phyloP scores from a whole-genome alignment of 2,797 vertebrate species.

The Schizopygopsis malacanthus region DNA sequence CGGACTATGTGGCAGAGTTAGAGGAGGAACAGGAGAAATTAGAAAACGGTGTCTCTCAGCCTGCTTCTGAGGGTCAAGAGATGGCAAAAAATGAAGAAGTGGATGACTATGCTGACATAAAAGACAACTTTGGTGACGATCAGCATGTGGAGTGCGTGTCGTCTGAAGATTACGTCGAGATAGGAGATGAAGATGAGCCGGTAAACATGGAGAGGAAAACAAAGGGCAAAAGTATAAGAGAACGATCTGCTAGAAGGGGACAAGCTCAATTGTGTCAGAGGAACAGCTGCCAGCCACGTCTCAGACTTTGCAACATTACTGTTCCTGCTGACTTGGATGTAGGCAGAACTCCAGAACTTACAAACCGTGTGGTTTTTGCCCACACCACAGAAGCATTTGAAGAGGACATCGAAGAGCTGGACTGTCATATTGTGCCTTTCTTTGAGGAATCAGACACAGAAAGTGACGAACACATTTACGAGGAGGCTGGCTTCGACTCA shows the following conservation, averaged over 20 bases:
- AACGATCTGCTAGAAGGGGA: constrained; percentile 74
- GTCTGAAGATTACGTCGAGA: constrained; percentile 83
- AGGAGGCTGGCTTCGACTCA: constrained; percentile 80
- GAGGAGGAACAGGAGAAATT: constrained; percentile 68
- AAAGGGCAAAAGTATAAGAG: constrained; percentile 72
- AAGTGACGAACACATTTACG: constrained; percentile 83
- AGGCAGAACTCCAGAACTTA: constrained; percentile 79
- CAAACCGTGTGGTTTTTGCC: constrained; percentile 81
- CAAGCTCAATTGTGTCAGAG: constrained; percentile 70
- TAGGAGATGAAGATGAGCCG: constrained; percentile 81
- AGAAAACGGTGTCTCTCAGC: constrained; percentile 50
- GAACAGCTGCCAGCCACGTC: constrained; percentile 81
- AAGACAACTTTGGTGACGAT: constrained; percentile 68
- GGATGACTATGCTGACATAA: constrained; percentile 81
- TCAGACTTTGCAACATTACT: constrained; percentile 82
- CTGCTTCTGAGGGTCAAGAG: constrained; percentile 60
- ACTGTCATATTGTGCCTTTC: constrained; percentile 85
- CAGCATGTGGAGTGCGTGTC: constrained; percentile 74
- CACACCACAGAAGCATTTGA: constrained; percentile 84
- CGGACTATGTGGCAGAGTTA: constrained; percentile 74
- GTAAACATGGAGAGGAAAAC: constrained; percentile 72
- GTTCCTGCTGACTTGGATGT: constrained; percentile 78
- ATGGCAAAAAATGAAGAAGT: constrained; percentile 66
- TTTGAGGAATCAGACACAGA: constrained; percentile 81
- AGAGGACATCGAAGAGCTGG: constrained; percentile 84